Percentiles rank a stretch among this genome's conserved stretches.
These are phyloP conservation scores for Anthopleura xanthogrammica DNA, from an alignment of 92 coral and sea anemone genomes.

Conservation along the genomic window DNA sequence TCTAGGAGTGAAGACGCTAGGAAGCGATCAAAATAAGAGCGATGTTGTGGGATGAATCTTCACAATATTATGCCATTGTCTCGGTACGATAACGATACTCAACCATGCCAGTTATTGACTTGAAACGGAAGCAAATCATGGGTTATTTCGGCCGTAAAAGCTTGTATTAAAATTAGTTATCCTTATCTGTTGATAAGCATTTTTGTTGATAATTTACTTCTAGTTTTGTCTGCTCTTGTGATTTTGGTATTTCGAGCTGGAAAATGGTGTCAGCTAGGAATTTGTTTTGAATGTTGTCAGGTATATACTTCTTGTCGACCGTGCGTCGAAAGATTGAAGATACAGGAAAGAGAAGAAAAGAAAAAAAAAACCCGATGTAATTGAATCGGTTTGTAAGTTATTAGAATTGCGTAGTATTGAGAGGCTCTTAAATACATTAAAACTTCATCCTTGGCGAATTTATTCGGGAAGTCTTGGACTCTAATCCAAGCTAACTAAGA, in stretches of 20 bases:
- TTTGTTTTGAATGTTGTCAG: too few species aligned
- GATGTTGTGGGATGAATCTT: slow-evolving; percentile 4
- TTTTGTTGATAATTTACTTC: slow-evolving; percentile 5
- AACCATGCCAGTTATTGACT: slow-evolving; percentile 16
- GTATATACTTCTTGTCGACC: neutral
- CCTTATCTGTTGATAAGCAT: slow-evolving; percentile 8
- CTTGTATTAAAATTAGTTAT: slow-evolving; percentile 19
- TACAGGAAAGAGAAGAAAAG: neutral
- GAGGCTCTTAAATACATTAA: slow-evolving; percentile 32
- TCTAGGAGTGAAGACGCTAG: neutral
- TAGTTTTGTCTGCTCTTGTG: neutral
- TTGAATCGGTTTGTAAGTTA: slow-evolving; percentile 12
- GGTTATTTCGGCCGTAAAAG: slow-evolving; percentile 8
- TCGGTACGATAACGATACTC: slow-evolving; percentile 11
- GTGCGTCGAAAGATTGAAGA: neutral
- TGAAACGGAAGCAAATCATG: slow-evolving; percentile 15
- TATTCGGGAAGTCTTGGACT: neutral
- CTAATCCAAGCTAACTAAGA: neutral
- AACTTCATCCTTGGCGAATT: neutral
- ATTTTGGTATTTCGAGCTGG: neutral
- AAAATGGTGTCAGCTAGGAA: neutral
- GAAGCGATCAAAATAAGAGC: slow-evolving; percentile 8
- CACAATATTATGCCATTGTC: slow-evolving; percentile 4
- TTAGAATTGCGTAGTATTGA: slow-evolving; percentile 17
- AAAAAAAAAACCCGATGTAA: neutral